Percentiles rank a stretch among this genome's conserved stretches.
Evolutionary conservation across 1,140 invertebrate genomes (phyloP).

Genomic region (Sycophaga agraensis): DNA sequence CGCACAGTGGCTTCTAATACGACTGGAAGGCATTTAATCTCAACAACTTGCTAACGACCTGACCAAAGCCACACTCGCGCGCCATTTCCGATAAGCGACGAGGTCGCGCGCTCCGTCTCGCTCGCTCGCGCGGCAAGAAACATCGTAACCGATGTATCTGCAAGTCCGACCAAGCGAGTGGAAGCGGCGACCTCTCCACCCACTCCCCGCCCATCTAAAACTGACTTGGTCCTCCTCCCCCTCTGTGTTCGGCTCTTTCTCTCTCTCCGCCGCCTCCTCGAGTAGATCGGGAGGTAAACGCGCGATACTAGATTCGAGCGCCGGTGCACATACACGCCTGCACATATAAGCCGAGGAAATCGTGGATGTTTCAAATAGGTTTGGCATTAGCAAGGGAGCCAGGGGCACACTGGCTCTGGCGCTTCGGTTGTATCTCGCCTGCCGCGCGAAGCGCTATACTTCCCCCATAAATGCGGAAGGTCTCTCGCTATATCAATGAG

Average conservation of each 20-base stretch:
- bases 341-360: background rate
- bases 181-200: background rate
- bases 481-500: constrained; percentile 49
- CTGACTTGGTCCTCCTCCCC: background rate
- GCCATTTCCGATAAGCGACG: constrained; percentile 55
- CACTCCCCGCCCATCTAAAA: background rate
- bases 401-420: constrained; percentile 24
- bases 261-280: background rate
- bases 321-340: background rate
- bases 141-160: constrained; percentile 31
- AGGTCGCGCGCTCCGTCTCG: constrained; percentile 2
- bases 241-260: background rate
- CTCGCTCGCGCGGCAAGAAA: constrained; percentile 44
- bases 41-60: constrained; percentile 59
- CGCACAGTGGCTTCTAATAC: constrained; percentile 50
- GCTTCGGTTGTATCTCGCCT: no score
- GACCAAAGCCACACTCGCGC: constrained; percentile 42
- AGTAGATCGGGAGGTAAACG: constrained; percentile 11
- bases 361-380: constrained; percentile 34
- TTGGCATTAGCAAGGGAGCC: constrained; percentile 30
- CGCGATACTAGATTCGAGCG: constrained; percentile 5
- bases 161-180: constrained; percentile 1
- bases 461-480: constrained; percentile 50
- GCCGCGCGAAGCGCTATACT: constrained; percentile 45
- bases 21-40: constrained; percentile 56